Conservation (phyloP, 2,797 vertebrate species). For the Garrulus glandarius region DNA sequence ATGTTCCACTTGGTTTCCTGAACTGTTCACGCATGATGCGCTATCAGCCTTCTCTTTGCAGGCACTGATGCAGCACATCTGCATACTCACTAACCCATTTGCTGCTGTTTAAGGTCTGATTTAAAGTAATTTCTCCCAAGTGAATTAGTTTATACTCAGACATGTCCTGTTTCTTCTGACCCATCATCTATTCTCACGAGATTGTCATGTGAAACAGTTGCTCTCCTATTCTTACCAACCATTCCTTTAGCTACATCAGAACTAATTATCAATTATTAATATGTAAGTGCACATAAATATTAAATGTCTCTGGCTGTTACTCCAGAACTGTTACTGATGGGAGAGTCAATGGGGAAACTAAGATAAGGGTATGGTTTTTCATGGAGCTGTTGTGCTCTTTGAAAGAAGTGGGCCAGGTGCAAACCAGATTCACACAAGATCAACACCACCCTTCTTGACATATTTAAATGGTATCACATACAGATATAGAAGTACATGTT, state of each 20-base stretch:
- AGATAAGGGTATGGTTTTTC: not conserved
- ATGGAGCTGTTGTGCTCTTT: not conserved
- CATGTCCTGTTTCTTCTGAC: not conserved
- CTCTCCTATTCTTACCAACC: not conserved
- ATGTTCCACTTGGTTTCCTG: not conserved
- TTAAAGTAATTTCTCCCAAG: not conserved
- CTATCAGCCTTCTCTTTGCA: not conserved
- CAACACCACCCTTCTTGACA: not conserved
- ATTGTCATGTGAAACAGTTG: not conserved
- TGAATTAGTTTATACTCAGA: not conserved
- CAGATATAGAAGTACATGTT: not conserved
- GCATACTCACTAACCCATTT: not conserved
- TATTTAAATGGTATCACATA: not conserved
- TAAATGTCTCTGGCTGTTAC: not conserved
- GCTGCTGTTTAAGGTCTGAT: not conserved
- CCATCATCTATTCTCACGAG: not conserved
- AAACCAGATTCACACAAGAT: not conserved
- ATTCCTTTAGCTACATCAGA: not conserved
- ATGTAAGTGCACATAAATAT: not conserved
- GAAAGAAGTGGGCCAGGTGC: not conserved
- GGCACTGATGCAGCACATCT: not conserved
- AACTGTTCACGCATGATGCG: accelerated
- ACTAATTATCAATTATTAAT: not conserved
- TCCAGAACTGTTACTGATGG: not conserved
- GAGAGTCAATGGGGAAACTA: not conserved